Evolutionary conservation across 35 echinoderm and acorn worm genomes (phyloP).

Genomic region (Heliocidaris tuberculata): DNA sequence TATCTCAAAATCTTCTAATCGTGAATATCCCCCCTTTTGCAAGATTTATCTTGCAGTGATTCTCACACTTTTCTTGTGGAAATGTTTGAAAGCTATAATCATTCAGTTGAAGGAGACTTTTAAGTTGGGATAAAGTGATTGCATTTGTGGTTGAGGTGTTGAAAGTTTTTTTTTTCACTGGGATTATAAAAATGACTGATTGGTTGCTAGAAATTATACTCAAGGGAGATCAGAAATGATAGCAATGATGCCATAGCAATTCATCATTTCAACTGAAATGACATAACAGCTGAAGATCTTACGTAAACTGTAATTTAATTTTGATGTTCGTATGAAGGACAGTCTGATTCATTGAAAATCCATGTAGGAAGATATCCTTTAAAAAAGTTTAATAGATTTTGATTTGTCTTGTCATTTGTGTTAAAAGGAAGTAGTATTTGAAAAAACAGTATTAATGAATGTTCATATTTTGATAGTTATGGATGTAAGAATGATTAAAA

Average conservation of each 20-base stretch:
- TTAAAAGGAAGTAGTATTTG: no score
- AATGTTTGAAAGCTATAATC: neutral
- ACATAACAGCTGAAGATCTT: neutral
- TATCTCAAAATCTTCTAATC: neutral
- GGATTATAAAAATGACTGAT: neutral
- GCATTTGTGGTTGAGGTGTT: neutral
- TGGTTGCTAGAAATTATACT: neutral
- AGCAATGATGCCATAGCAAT: neutral
- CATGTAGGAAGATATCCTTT: no score
- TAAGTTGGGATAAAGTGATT: neutral
- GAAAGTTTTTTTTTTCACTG: neutral
- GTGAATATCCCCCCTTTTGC: no score
- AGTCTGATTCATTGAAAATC: neutral
- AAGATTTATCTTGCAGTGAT: neutral
- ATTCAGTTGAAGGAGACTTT: neutral
- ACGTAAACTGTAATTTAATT: neutral
- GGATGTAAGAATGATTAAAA: no score
- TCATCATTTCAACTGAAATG: neutral
- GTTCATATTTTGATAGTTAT: no score
- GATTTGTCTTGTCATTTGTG: no score
- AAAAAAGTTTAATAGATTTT: no score
- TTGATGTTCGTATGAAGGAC: neutral
- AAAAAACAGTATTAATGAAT: no score
- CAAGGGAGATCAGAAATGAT: neutral
- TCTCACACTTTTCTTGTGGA: neutral